phyloP scores from a whole-genome alignment of 2,113 vertebrate species.

The Cygnus atratus region DNA sequence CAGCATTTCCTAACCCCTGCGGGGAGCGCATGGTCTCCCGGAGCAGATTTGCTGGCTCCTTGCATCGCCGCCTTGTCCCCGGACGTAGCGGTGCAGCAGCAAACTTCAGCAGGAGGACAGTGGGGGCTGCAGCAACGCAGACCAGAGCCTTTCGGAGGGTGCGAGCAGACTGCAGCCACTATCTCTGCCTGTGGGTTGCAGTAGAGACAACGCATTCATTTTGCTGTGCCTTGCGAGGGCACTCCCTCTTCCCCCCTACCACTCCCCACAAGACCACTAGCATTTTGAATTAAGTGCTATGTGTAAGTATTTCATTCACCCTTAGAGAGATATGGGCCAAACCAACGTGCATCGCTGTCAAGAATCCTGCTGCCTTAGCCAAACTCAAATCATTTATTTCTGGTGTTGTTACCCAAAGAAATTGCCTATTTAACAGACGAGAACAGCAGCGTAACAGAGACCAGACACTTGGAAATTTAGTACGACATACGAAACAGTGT shows the following conservation, averaged over 20 bases:
- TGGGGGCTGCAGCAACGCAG: neutral
- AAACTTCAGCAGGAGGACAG: neutral
- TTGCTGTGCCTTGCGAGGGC: slow-evolving; percentile 2
- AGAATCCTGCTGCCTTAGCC: slow-evolving; percentile 23
- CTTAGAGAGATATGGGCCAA: slow-evolving; percentile 22
- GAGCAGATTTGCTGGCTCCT: neutral
- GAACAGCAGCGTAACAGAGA: slow-evolving; percentile 49
- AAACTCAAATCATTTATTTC: slow-evolving; percentile 21
- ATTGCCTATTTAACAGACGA: slow-evolving; percentile 55
- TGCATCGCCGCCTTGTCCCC: neutral
- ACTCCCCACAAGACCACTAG: slow-evolving; percentile 36
- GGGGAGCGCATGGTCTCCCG: fast-evolving
- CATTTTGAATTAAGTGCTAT: neutral
- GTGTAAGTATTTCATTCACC: neutral
- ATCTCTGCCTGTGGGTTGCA: slow-evolving; percentile 65
- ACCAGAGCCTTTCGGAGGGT: neutral
- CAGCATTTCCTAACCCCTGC: neutral
- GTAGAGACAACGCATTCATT: slow-evolving; percentile 63
- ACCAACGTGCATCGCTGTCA: neutral
- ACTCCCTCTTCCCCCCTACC: slow-evolving; percentile 54
- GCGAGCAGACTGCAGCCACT: slow-evolving; percentile 56
- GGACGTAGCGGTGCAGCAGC: fast-evolving
- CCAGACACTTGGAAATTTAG: slow-evolving; percentile 59
- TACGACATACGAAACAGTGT: slow-evolving; percentile 29
- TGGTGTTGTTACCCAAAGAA: slow-evolving; percentile 47